These are phyloP conservation scores for Desmodus rotundus DNA, from an alignment of 2,113 vertebrate species.

Conservation along the genomic window DNA sequence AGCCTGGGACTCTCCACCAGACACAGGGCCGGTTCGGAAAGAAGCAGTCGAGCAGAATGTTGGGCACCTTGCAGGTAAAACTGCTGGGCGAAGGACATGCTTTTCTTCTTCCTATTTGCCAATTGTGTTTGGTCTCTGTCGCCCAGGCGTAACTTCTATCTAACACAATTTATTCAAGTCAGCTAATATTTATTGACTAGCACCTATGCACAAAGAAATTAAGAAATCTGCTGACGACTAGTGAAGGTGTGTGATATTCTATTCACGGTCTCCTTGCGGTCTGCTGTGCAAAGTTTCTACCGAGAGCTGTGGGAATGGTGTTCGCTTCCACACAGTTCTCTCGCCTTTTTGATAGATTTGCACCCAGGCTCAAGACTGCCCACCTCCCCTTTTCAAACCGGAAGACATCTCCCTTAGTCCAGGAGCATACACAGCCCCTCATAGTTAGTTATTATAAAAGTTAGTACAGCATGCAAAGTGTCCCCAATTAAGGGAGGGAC, in stretches of 20 bases:
- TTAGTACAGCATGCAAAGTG: not conserved
- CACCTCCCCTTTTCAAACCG: not conserved
- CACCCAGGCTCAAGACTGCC: not conserved
- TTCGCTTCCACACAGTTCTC: not conserved
- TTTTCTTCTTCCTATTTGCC: not conserved
- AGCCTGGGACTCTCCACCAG: not conserved
- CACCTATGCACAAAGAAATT: constrained; percentile 4
- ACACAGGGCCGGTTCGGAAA: not conserved
- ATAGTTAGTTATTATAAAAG: not conserved
- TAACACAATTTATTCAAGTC: constrained; percentile 38
- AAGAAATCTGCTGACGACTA: not conserved
- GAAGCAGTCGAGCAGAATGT: not conserved
- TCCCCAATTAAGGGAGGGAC: not conserved
- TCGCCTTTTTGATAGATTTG: not conserved
- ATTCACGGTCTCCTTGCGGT: not conserved
- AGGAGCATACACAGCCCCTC: not conserved
- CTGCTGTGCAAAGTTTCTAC: not conserved
- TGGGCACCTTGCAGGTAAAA: not conserved
- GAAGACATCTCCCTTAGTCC: not conserved
- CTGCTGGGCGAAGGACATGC: not conserved
- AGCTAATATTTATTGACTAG: constrained; percentile 23
- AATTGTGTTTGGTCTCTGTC: not conserved
- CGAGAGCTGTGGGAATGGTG: not conserved
- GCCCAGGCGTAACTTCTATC: not conserved
- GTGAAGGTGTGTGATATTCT: not conserved